Evolutionary conservation across 2,113 vertebrate species (phyloP).

Genomic region (Alligator sinensis): DNA sequence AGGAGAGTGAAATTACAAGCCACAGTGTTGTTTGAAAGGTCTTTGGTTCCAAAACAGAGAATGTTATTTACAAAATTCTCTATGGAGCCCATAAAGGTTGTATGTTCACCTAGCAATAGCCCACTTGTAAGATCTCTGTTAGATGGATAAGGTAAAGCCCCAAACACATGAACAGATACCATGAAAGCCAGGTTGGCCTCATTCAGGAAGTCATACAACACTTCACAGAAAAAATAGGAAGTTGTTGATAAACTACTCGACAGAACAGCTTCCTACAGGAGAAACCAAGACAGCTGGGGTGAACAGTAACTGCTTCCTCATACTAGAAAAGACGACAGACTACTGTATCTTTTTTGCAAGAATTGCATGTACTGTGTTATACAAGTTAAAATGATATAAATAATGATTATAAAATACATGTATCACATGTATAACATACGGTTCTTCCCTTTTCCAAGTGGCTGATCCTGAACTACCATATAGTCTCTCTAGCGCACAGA

Average conservation of each 20-base stretch:
- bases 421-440: neutral
- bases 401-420: neutral
- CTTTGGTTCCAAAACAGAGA: neutral
- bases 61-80: neutral
- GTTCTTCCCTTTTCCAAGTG: neutral
- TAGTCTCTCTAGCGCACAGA: slow-evolving; percentile 57
- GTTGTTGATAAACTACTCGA: slow-evolving; percentile 82
- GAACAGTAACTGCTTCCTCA: slow-evolving; percentile 63
- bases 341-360: neutral
- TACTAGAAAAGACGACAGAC: neutral
- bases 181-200: slow-evolving; percentile 69
- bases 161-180: slow-evolving; percentile 68
- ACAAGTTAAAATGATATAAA: neutral
- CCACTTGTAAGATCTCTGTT: slow-evolving; percentile 36
- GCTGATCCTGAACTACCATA: neutral
- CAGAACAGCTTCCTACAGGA: slow-evolving; percentile 82
- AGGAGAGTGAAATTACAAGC: neutral
- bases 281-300: slow-evolving; percentile 77
- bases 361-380: neutral
- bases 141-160: slow-evolving; percentile 63
- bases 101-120: slow-evolving; percentile 4
- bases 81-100: neutral
- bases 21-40: neutral
- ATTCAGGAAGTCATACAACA: slow-evolving; percentile 83
- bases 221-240: slow-evolving; percentile 82